Base-by-base conservation (phyloP, 2,888 invertebrate species). In the Tipula lateralis region DNA sequence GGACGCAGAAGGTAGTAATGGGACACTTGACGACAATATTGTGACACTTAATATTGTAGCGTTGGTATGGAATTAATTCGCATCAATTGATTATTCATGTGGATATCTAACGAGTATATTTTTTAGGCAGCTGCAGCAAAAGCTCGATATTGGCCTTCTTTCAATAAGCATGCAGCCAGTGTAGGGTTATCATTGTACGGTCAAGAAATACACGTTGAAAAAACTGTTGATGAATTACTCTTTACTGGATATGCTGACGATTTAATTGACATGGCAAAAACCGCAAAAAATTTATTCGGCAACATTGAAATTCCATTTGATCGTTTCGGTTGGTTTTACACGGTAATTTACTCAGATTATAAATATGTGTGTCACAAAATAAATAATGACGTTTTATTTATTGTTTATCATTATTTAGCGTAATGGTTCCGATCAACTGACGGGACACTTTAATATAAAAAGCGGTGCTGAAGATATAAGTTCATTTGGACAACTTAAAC, bases 261-360 rank as follows among this genome's bases (percentile, higher is more conserved):
- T 0, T 89, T 96, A 84, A 91, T 97, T 85, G 92, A 93, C 50
- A 89, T 95, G 85, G 94, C 94, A 0, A 91, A 91, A 86, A 91
- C 91, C 86, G 87, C 94, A 85, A 93, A 93, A 0, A 88, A 92
- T 0, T 91, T 92, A 29, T 91, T 91, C 0, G 88, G 88, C 36
- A 89, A 92, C 88, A 0, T 92, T 0, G 91, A 92, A 0, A 92
- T 93, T 0, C 93, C 93, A 0, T 93, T 93, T 86, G 96, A 97
- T 87, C 93, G 92, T 87, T 97, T 97, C 88, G 97, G 96, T 12
- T 95, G 96, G 94, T 97, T 97, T 90, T 97, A 96, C 87, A 91
- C 90, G 87, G 94, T 94, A 89, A 87, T 87, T 85, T 83, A 36
- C 30, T 29, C 16, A 16, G 16, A 19, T 39, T n/a, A 30, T 32